phyloP scores from a whole-genome alignment of 64 coral and sea anemone species.

The Pocillopora verrucosa region DNA sequence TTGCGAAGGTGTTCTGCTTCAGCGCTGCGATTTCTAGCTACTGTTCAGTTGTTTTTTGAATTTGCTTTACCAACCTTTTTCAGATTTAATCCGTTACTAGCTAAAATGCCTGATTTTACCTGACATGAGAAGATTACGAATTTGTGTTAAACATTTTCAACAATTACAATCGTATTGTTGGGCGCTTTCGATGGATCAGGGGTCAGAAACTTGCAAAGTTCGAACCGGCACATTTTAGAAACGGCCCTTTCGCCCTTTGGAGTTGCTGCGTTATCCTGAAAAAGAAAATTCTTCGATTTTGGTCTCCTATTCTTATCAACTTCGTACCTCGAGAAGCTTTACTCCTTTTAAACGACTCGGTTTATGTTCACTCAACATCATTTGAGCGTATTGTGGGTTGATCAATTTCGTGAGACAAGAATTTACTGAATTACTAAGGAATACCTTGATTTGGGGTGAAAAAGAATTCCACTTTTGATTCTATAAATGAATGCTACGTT shows the following conservation, averaged over 20 bases:
- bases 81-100: background rate
- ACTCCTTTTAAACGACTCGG: too few relatives aligned
- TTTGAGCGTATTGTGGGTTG: too few relatives aligned
- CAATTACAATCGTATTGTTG: background rate
- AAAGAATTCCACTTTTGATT: background rate
- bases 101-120: background rate
- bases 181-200: conserved; percentile 2
- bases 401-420: too few relatives aligned
- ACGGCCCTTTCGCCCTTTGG: background rate
- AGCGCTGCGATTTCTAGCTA: background rate
- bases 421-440: background rate
- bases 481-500: background rate
- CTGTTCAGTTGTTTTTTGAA: conserved; percentile 11
- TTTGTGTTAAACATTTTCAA: background rate
- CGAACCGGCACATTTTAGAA: conserved; percentile 28
- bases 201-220: background rate
- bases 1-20: background rate
- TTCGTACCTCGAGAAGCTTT: background rate
- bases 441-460: background rate
- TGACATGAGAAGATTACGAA: background rate
- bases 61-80: conserved; percentile 16
- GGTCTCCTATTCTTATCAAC: background rate
- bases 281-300: background rate
- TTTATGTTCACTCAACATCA: too few relatives aligned
- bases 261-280: conserved; percentile 6